phyloP scores from a whole-genome alignment of 2,888 invertebrate genomes.

The Noctuana brunneofusca region DNA sequence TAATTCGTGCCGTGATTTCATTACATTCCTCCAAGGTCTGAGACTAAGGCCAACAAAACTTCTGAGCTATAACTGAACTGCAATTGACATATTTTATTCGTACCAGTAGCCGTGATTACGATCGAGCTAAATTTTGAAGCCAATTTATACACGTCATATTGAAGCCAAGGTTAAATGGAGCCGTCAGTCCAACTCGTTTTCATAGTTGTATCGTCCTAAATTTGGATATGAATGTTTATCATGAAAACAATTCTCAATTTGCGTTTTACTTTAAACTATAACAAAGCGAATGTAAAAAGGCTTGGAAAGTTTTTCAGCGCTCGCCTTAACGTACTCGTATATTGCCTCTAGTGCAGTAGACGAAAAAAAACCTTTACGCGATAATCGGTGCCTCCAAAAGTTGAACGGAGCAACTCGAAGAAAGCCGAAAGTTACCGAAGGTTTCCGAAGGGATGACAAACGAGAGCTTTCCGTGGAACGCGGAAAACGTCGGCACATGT shows the following conservation, averaged over 20 bases:
- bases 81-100: conserved; percentile 40
- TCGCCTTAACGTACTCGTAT: neutral
- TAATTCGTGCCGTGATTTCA: conserved; percentile 43
- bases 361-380: conserved; percentile 34
- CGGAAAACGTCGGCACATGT: conserved; percentile 81
- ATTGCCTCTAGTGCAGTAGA: conserved; percentile 15
- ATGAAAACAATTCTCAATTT: conserved; percentile 16
- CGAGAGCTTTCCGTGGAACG: conserved; percentile 78
- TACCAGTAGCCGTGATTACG: conserved; percentile 39
- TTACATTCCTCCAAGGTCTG: conserved; percentile 44
- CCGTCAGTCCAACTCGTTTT: conserved; percentile 26
- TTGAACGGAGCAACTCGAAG: conserved; percentile 47
- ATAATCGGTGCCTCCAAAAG: conserved; percentile 29
- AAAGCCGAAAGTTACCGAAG: conserved; percentile 64
- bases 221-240: conserved; percentile 25
- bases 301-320: conserved; percentile 2
- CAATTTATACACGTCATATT: conserved; percentile 37
- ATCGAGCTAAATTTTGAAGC: conserved; percentile 38
- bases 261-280: conserved; percentile 15
- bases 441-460: conserved; percentile 73
- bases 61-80: conserved; percentile 35
- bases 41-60: conserved; percentile 39
- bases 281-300: neutral
- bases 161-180: conserved; percentile 41
- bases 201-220: conserved; percentile 25